Evolutionary conservation across 2,888 invertebrate species (phyloP).

Genomic region (Drosophila kambysellisi): DNA sequence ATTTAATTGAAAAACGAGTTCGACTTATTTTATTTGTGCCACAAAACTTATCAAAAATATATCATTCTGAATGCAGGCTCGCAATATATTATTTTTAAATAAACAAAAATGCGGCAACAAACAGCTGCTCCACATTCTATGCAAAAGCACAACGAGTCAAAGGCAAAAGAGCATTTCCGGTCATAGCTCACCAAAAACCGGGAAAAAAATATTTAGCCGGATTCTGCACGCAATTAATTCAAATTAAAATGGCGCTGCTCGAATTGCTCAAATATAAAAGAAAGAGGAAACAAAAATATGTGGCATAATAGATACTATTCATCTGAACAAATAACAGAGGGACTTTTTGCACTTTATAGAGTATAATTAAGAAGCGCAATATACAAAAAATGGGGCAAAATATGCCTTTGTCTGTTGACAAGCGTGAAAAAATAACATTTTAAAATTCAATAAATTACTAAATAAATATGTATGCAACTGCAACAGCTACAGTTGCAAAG

Average conservation of each 20-base stretch:
- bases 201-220: constrained; percentile 29
- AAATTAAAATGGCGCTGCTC: constrained; percentile 56
- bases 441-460: constrained; percentile 72
- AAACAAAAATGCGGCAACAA: constrained; percentile 44
- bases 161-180: constrained; percentile 56
- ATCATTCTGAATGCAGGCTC: constrained; percentile 14
- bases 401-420: constrained; percentile 11
- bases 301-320: neutral
- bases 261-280: constrained; percentile 25
- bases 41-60: constrained; percentile 1
- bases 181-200: constrained; percentile 40
- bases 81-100: constrained; percentile 36
- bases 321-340: neutral
- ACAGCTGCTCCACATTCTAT: constrained; percentile 31
- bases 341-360: neutral
- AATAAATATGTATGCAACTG: constrained; percentile 43
- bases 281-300: neutral
- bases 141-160: constrained; percentile 35
- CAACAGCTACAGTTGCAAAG: constrained; percentile 8
- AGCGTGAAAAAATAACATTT: constrained; percentile 50
- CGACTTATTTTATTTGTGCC: neutral
- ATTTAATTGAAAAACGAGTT: neutral
- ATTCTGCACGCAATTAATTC: constrained; percentile 54
- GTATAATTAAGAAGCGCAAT: constrained; percentile 27
- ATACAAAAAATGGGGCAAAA: constrained; percentile 11